Evolutionary conservation across 2,888 invertebrate genomes (phyloP).

Genomic region (Odontomyia ornata): DNA sequence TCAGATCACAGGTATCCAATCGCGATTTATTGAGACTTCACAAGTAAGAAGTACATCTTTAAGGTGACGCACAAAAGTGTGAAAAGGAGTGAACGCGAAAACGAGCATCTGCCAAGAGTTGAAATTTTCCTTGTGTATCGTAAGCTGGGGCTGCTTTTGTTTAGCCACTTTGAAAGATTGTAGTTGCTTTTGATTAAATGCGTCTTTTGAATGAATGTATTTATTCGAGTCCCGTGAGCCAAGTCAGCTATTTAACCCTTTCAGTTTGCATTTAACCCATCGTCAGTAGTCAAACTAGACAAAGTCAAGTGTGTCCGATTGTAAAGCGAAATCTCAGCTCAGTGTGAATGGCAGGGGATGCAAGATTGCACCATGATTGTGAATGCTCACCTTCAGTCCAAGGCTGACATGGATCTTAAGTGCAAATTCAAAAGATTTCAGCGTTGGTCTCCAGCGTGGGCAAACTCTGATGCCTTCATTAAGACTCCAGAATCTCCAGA

Average conservation of each 20-base stretch:
- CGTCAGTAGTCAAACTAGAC: neutral
- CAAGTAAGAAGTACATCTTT: too few relatives aligned
- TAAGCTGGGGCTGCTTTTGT: neutral
- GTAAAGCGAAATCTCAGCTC: neutral
- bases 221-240: neutral
- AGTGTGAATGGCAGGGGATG: neutral
- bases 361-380: neutral
- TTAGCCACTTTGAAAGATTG: neutral
- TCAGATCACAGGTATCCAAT: too few relatives aligned
- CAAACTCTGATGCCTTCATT: neutral
- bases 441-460: neutral
- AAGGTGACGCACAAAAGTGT: neutral
- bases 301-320: conserved; percentile 19
- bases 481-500: neutral
- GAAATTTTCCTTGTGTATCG: neutral
- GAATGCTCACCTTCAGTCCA: conserved; percentile 5
- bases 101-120: neutral
- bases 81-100: conserved; percentile 21
- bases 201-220: neutral
- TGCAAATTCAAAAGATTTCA: neutral
- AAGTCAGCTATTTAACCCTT: neutral
- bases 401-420: neutral
- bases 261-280: neutral
- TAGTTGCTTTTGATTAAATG: neutral
- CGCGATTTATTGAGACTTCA: too few relatives aligned